These are phyloP conservation scores for Leptocoma aspasia DNA, from an alignment of 2,113 vertebrate genomes.

Conservation along the genomic window DNA sequence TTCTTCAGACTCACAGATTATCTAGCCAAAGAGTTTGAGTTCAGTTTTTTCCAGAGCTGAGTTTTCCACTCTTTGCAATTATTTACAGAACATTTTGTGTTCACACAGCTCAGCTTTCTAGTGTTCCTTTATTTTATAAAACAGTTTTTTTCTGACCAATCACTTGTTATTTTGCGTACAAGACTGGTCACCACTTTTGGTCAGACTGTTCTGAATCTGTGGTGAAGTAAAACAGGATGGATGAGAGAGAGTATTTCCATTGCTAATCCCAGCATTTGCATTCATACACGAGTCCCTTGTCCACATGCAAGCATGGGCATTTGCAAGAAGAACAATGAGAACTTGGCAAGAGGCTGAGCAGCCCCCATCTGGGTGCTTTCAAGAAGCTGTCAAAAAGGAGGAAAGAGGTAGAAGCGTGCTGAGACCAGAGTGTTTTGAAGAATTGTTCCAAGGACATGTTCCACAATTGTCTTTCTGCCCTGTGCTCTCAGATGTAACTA, in stretches of 20 bases:
- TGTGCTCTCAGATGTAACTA: not conserved
- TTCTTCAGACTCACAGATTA: not conserved
- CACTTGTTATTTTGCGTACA: not conserved
- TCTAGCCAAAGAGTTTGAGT: not conserved
- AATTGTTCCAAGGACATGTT: not conserved
- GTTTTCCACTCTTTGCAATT: not conserved
- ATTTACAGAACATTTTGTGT: not conserved
- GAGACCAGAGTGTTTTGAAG: not conserved
- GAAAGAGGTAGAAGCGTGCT: not conserved
- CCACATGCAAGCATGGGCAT: not conserved
- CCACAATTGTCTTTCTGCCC: not conserved
- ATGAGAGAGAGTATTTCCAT: not conserved
- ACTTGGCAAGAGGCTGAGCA: not conserved
- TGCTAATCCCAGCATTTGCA: not conserved
- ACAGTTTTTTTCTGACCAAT: not conserved
- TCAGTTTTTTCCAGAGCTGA: not conserved
- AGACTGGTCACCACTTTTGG: not conserved
- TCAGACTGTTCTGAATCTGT: not conserved
- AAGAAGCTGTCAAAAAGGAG: constrained; percentile 13
- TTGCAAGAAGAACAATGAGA: not conserved
- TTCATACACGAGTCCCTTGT: not conserved
- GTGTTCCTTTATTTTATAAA: not conserved
- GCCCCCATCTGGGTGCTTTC: not conserved
- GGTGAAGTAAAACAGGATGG: not conserved
- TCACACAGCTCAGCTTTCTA: not conserved